Percentiles rank a stretch among this genome's conserved stretches.
These are phyloP conservation scores for Sipha flava DNA, from an alignment of 1,140 invertebrate genomes.

Conservation along the genomic window DNA sequence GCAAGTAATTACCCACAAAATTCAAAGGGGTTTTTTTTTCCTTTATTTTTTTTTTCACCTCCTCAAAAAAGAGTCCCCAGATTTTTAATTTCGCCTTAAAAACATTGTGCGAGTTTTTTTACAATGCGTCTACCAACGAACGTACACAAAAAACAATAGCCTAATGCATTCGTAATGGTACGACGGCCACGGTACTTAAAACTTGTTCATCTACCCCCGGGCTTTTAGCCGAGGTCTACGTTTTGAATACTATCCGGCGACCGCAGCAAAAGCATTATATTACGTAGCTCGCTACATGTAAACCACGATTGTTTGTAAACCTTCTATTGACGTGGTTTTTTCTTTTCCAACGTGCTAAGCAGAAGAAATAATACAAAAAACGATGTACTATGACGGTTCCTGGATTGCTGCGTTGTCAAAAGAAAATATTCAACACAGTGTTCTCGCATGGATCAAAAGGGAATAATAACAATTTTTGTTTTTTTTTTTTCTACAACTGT, in stretches of 20 bases:
- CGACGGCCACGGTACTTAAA: background rate
- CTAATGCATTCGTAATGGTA: slow-evolving; percentile 6
- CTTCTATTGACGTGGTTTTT: too few species aligned
- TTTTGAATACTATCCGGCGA: background rate
- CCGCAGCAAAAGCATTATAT: background rate
- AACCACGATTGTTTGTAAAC: too few species aligned
- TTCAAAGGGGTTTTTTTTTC: slow-evolving; percentile 2
- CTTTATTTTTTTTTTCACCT: too few species aligned
- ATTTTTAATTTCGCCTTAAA: background rate
- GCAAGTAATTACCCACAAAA: slow-evolving; percentile 1
- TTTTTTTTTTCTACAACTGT: too few species aligned
- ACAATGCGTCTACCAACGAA: background rate
- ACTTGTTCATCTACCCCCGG: background rate
- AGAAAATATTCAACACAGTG: too few species aligned
- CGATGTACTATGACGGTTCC: too few species aligned
- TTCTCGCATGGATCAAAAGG: too few species aligned
- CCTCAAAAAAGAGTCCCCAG: background rate
- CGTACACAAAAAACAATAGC: background rate
- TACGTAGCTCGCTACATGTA: background rate
- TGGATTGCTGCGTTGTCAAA: too few species aligned
- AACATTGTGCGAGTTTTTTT: background rate
- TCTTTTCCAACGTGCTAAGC: too few species aligned
- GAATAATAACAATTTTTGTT: too few species aligned
- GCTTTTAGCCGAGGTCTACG: background rate
- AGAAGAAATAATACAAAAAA: too few species aligned